Conservation (phyloP, 2,888 invertebrate species). For the Pandemis heparana region DNA sequence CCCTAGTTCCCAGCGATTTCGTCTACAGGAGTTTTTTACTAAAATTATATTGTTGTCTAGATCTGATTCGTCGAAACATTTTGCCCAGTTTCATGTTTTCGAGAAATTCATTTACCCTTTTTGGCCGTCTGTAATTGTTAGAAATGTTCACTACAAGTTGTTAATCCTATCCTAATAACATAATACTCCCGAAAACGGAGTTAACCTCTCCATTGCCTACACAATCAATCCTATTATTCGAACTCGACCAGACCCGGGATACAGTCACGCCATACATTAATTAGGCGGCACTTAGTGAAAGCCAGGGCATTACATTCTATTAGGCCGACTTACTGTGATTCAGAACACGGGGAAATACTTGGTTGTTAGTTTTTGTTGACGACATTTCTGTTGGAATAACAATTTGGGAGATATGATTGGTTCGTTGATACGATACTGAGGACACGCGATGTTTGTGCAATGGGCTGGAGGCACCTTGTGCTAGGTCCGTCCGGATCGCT, state of each 20-base stretch:
- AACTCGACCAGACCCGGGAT: conserved; percentile 13
- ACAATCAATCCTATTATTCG: conserved; percentile 9
- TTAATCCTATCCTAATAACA: neutral
- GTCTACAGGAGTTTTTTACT: no score
- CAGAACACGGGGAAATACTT: neutral
- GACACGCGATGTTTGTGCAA: neutral
- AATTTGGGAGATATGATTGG: neutral
- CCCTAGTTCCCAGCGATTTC: no score
- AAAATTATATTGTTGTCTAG: no score
- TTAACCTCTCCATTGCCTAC: conserved; percentile 7
- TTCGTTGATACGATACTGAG: neutral
- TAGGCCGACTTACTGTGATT: conserved; percentile 4
- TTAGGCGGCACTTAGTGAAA: conserved; percentile 21
- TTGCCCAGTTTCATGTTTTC: neutral
- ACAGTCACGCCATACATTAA: conserved; percentile 25
- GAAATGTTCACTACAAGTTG: neutral
- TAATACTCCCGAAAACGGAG: neutral
- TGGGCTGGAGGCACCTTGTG: no score
- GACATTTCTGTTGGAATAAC: neutral
- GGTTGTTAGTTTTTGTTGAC: neutral
- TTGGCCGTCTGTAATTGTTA: neutral
- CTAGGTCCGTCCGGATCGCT: no score
- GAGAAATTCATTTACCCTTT: neutral
- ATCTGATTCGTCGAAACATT: no score
- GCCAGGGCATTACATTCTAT: conserved; percentile 23